These are phyloP conservation scores for Choloepus hoffmanni DNA, from an alignment of 2,113 vertebrate genomes.

Conservation along the genomic window DNA sequence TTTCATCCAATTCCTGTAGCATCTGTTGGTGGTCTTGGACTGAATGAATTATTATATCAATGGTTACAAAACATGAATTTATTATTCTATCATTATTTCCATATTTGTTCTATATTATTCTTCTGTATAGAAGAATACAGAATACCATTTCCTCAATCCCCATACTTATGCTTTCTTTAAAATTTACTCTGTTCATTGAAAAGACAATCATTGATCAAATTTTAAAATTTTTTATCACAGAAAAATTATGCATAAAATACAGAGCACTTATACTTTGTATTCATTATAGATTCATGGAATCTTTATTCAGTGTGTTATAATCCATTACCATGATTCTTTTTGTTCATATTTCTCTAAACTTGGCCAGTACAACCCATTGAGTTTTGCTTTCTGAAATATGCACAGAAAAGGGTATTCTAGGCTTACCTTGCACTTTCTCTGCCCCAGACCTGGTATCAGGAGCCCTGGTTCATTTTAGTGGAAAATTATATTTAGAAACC, in stretches of 20 bases:
- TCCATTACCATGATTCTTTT: neutral
- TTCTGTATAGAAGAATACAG: no score
- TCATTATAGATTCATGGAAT: neutral
- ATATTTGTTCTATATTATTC: neutral
- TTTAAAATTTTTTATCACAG: no score
- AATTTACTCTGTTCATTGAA: no score
- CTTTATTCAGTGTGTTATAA: neutral
- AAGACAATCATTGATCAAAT: no score
- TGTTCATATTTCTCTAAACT: neutral
- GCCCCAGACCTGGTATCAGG: neutral
- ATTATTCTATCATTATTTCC: neutral
- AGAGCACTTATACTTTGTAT: neutral
- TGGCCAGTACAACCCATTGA: neutral
- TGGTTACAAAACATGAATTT: neutral
- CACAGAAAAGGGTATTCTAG: neutral
- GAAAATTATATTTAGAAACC: neutral
- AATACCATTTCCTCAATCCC: no score
- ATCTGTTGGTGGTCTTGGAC: neutral
- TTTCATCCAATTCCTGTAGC: neutral
- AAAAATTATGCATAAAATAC: no score
- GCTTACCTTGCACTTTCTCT: neutral
- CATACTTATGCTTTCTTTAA: no score
- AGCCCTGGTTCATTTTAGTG: neutral
- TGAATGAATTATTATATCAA: neutral
- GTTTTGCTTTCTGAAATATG: neutral